A percentile compares a stretch with the other conserved stretches of the same genome.
Conservation (phyloP, 2,888 invertebrate genomes). For the Lithophane ornitopus region DNA sequence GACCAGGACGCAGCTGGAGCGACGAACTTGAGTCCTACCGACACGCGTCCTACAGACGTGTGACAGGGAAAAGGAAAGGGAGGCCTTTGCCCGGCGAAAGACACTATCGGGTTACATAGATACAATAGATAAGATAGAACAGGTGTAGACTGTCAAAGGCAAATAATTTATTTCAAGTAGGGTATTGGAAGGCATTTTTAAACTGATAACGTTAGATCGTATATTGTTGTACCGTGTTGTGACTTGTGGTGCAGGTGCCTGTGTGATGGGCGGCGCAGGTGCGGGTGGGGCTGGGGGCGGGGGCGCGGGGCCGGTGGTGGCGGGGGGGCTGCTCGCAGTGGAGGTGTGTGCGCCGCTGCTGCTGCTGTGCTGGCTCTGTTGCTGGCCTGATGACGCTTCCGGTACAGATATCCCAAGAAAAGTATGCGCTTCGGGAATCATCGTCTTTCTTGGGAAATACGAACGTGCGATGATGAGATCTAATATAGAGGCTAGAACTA, state of each 20-base stretch:
- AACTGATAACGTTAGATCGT: not conserved
- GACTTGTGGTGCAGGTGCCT: conserved; percentile 11
- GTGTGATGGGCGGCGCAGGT: conserved; percentile 46
- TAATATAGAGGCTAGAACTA: not conserved
- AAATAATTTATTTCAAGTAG: too few relatives aligned
- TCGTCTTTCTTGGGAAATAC: not conserved
- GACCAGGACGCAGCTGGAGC: too few relatives aligned
- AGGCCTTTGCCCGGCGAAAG: not conserved
- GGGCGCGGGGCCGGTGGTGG: conserved; percentile 62
- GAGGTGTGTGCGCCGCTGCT: conserved; percentile 78
- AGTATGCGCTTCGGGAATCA: not conserved
- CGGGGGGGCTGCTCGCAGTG: conserved; percentile 67
- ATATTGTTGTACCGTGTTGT: too few relatives aligned
- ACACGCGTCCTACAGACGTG: not conserved
- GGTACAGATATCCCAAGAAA: conserved; percentile 60
- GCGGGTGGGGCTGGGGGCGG: conserved; percentile 57
- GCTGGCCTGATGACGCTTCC: conserved; percentile 84
- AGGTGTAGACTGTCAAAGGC: too few relatives aligned
- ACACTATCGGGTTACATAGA: not conserved
- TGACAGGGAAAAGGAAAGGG: too few relatives aligned
- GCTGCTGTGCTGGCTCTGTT: conserved; percentile 86
- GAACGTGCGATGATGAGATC: not conserved
- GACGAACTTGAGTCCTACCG: not conserved
- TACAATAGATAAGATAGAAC: too few relatives aligned
- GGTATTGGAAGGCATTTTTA: not conserved